phyloP scores from a whole-genome alignment of 1,140 invertebrate species.

The Tetragonula clypearis region DNA sequence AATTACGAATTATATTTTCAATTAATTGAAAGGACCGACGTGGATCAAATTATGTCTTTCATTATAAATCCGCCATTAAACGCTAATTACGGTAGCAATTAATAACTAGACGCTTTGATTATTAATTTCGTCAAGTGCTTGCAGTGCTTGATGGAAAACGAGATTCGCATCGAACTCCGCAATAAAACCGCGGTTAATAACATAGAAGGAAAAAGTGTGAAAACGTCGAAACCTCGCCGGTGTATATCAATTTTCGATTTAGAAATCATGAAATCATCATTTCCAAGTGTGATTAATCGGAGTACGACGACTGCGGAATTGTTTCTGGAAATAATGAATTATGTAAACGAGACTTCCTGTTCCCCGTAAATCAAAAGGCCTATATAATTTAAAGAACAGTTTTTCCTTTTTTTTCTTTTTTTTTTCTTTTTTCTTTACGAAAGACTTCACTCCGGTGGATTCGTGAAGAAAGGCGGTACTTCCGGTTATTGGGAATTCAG shows the following conservation, averaged over 20 bases:
- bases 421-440: not conserved
- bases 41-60: not conserved
- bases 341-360: not conserved
- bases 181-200: not conserved
- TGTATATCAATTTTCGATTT: not conserved
- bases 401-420: not conserved
- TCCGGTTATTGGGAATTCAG: constrained; percentile 14
- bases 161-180: not conserved
- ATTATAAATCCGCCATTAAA: constrained; percentile 17
- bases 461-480: not conserved
- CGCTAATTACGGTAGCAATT: constrained; percentile 8
- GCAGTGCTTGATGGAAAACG: not conserved
- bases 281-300: not conserved
- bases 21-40: constrained; percentile 1
- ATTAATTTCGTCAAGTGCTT: constrained; percentile 41
- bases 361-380: not conserved
- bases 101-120: constrained; percentile 29
- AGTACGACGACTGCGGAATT: not conserved
- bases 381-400: not conserved
- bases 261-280: not conserved
- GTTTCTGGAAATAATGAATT: not conserved
- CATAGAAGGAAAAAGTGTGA: not conserved
- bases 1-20: constrained; percentile 41
- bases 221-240: not conserved
- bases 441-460: not conserved